phyloP scores from a whole-genome alignment of 2,888 invertebrate species.

The Eupeodes luniger region DNA sequence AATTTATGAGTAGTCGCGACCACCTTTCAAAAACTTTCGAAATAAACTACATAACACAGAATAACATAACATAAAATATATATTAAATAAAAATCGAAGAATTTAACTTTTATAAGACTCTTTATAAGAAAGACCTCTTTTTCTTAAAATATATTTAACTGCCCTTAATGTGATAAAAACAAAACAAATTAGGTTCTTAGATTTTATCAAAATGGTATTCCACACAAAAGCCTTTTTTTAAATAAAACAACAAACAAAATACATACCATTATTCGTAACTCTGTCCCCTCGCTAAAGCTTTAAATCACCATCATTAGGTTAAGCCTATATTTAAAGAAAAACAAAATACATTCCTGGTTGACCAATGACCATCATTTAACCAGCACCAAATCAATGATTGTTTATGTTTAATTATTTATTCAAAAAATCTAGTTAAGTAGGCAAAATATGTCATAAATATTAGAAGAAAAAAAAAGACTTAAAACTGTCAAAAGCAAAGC shows the following conservation, averaged over 20 bases:
- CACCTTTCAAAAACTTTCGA: not conserved
- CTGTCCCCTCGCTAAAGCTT: not conserved
- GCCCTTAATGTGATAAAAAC: not conserved
- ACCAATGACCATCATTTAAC: not conserved
- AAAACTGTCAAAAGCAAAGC: conserved; percentile 30
- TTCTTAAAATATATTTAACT: not conserved
- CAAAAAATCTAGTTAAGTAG: conserved; percentile 33
- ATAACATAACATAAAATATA: too few relatives aligned
- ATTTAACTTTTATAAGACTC: too few relatives aligned
- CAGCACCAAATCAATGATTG: not conserved
- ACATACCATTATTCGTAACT: not conserved
- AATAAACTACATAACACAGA: not conserved
- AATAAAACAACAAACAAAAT: not conserved
- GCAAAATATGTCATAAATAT: conserved; percentile 36
- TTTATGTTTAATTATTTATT: conserved; percentile 16
- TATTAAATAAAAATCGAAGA: too few relatives aligned
- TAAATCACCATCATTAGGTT: conserved; percentile 37
- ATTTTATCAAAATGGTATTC: not conserved
- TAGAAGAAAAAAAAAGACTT: not conserved
- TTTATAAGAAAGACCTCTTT: too few relatives aligned
- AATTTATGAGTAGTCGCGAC: too few relatives aligned
- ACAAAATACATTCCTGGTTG: not conserved
- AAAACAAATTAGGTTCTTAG: not conserved
- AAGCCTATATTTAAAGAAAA: not conserved
- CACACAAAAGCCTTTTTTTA: not conserved